Conservation (phyloP, 1,140 invertebrate genomes). For the Oscheius sp. region DNA sequence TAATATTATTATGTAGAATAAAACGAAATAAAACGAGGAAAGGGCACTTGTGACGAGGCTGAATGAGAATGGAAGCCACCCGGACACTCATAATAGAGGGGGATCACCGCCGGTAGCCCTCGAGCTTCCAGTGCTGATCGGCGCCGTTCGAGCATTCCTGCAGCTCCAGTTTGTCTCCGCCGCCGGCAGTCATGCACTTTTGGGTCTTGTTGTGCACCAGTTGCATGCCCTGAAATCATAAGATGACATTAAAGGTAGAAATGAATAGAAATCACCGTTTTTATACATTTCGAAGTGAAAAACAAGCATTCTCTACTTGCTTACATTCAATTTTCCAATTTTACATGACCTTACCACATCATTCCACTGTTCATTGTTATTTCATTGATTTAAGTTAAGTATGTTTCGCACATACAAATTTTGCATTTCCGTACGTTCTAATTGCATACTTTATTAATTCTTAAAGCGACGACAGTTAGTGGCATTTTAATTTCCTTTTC, state of each 20-base stretch:
- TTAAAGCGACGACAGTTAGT: no score
- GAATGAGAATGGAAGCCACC: not conserved
- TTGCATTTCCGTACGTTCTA: no score
- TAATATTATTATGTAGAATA: not conserved
- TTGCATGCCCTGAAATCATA: not conserved
- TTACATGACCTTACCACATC: no score
- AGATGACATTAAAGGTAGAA: no score
- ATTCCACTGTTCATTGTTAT: constrained; percentile 14
- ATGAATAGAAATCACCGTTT: no score
- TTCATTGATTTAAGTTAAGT: not conserved
- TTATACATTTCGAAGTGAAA: no score
- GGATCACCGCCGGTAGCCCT: not conserved
- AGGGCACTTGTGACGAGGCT: not conserved
- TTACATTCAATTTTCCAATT: no score
- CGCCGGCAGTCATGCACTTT: constrained; percentile 12
- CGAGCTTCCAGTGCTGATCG: constrained; percentile 18
- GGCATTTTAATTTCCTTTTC: no score
- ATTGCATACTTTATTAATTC: no score
- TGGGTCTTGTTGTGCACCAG: not conserved
- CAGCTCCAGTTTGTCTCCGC: constrained; percentile 8
- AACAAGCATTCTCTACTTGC: no score
- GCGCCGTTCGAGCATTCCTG: constrained; percentile 15
- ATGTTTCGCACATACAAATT: no score
- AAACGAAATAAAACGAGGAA: not conserved
- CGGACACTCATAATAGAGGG: not conserved